phyloP scores from a whole-genome alignment of 2,113 vertebrate genomes.

The Microtus oregoni region DNA sequence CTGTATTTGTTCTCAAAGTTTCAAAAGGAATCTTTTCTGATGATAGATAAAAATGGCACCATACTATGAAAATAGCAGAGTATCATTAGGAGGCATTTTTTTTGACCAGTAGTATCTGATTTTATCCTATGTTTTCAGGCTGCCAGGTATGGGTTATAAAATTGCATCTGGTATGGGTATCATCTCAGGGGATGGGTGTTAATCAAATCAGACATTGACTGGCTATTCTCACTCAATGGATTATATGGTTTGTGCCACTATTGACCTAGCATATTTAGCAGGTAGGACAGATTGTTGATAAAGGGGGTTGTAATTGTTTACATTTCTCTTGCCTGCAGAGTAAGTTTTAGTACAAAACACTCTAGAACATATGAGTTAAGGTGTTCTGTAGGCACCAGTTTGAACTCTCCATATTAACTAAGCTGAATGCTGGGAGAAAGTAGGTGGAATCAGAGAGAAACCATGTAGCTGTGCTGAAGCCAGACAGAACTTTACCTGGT shows the following conservation, averaged over 20 bases:
- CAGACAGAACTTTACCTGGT: too few relatives aligned
- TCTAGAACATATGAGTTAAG: neutral
- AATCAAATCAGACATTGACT: neutral
- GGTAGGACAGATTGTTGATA: neutral
- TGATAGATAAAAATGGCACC: neutral
- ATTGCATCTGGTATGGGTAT: neutral
- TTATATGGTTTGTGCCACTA: neutral
- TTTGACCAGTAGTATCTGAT: neutral
- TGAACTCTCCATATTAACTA: neutral
- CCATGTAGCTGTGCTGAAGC: too few relatives aligned
- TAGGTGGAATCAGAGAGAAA: too few relatives aligned
- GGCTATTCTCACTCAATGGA: too few relatives aligned
- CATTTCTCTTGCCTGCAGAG: neutral
- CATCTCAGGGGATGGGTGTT: neutral
- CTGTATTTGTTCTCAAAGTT: neutral
- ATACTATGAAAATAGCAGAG: neutral
- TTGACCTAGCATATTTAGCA: neutral
- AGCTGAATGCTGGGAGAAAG: too few relatives aligned
- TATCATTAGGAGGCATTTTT: neutral
- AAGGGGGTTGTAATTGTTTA: neutral
- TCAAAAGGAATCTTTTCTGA: neutral
- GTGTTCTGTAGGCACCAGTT: neutral
- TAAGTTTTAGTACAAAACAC: neutral
- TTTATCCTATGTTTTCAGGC: neutral
- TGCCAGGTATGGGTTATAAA: neutral